Evolutionary conservation across 2,888 invertebrate species (phyloP), one percentile per base, ranked within the genome.

Genomic region (Torymus texanus): DNA sequence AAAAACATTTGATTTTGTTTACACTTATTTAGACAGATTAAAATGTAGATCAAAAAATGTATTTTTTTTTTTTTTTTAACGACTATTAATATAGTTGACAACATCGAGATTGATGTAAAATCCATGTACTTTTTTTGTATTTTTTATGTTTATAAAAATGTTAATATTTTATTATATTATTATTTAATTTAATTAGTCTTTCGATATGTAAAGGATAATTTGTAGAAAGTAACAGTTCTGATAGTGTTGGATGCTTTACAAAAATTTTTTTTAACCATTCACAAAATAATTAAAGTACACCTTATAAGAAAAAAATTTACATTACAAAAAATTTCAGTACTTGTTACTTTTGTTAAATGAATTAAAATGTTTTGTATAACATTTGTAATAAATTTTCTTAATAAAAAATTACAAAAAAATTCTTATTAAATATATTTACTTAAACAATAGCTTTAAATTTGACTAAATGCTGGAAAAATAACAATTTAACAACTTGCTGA

Each of bases 191-290:
- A 73, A 73, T 70, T 76, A 78, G 78, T 81, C 68, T 78, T 78
- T 81, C 78, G 81, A 81, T 78, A 78, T 78, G 72, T 78, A 81
- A 81, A 75, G 59, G 75, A 78, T 81, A 78, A 81, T 78, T 78
- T 81, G 63, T 78, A 78, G 58, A 71, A 78, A 75, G 70, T 70
- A 76, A 76, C 24, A 41, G 41, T 73, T 76, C 29, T 16, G 66
- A 50, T 58, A 74, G 66, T 75, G 66, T n/a, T 11, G 59, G 66
- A 71, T 75, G 41, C 53, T 61, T 80, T 76, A 55, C n/a, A 65
- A 72, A 65, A 63, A 63, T 5, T 8, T 56, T 65, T 53, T 14
- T 56, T 80, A 3, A 67, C 8, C 5, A 59, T 75, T 63, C 56
- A 73, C 58, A 68, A 76, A 73, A 68, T 53, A 67, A 78, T 62